These are phyloP conservation scores for Crotalus helleri DNA, from an alignment of 2,113 vertebrate species.

Conservation along the genomic window DNA sequence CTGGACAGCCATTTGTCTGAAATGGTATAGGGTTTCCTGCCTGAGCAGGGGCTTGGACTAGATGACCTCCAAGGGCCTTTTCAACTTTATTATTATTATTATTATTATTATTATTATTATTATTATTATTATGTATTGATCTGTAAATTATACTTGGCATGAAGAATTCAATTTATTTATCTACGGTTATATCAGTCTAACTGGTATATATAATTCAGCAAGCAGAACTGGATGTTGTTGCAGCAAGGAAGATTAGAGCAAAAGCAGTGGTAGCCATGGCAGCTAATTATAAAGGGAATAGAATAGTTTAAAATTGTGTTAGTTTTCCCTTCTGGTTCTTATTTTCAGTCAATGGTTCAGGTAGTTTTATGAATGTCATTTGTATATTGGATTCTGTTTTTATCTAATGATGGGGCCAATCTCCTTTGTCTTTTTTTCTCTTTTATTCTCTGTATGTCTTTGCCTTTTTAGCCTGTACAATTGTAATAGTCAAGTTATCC, in stretches of 20 bases:
- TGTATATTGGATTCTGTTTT: background rate
- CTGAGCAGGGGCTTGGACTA: too few relatives aligned
- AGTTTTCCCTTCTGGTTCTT: background rate
- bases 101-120: too few relatives aligned
- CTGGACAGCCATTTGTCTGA: too few relatives aligned
- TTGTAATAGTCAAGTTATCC: background rate
- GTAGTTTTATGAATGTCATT: background rate
- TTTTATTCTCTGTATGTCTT: background rate
- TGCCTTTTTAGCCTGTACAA: background rate
- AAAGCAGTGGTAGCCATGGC: background rate
- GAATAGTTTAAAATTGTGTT: background rate
- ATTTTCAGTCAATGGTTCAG: background rate
- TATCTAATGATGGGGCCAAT: background rate
- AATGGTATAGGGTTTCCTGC: too few relatives aligned
- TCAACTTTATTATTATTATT: too few relatives aligned
- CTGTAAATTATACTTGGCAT: background rate
- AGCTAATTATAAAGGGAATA: background rate
- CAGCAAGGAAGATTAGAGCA: background rate
- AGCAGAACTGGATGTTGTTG: background rate
- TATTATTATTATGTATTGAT: background rate
- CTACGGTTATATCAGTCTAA: background rate
- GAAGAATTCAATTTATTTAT: background rate
- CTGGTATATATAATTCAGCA: background rate
- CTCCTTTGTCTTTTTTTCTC: background rate
- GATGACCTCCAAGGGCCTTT: too few relatives aligned